These are phyloP conservation scores for Sminthurinus signatus DNA, from an alignment of 1,140 invertebrate species.

Conservation along the genomic window DNA sequence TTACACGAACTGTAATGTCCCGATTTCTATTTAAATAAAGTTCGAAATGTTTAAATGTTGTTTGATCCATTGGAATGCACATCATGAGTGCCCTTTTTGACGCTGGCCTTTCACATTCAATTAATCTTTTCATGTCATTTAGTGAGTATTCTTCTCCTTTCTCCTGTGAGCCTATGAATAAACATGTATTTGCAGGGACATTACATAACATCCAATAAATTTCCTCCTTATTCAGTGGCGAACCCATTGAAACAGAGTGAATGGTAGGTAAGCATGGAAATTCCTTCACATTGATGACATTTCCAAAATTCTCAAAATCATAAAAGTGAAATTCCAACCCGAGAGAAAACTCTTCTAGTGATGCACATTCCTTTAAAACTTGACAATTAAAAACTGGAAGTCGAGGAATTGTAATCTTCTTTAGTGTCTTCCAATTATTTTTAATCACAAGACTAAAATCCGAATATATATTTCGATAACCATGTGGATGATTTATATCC, in stretches of 20 bases:
- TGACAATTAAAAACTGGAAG: neutral
- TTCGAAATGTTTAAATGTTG: neutral
- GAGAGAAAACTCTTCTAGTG: neutral
- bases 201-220: neutral
- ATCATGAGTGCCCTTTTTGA: neutral
- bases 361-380: neutral
- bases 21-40: neutral
- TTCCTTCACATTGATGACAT: neutral
- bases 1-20: too few species aligned
- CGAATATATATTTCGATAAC: neutral
- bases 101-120: neutral
- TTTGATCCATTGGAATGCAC: neutral
- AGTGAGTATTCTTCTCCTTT: neutral
- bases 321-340: slow-evolving; percentile 3
- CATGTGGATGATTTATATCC: slow-evolving; percentile 1
- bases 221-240: neutral
- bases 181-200: neutral
- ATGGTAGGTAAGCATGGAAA: neutral
- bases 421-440: neutral
- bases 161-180: neutral
- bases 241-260: neutral
- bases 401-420: neutral
- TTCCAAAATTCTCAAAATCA: neutral
- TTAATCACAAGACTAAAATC: neutral
- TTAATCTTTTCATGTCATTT: neutral